Evolutionary conservation across 1,140 invertebrate species (phyloP), one percentile per base, ranked within the genome.

Genomic region (Eueides isabella): DNA sequence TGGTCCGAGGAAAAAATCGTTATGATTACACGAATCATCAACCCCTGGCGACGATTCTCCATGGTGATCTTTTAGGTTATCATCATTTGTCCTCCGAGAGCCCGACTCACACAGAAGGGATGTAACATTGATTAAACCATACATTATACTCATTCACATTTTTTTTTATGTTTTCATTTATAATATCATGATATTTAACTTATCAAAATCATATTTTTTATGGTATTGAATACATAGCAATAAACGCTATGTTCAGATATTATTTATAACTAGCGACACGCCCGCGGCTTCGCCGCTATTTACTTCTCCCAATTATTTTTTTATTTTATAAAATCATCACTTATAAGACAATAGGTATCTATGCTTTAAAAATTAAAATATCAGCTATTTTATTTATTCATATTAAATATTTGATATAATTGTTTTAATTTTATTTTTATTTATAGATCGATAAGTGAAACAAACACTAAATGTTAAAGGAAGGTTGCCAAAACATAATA

Each of bases 11-110:
- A 80, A 89, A 89, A 86, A 87, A 84, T 76, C 82, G 81, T 85
- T 81, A 85, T 83, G 80, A 91, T 91, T 89, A 90, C 86, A 87
- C 84, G 85, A 88, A 81, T 82, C 82, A 87, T 89, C 91, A 88
- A 89, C 89, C 89, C 91, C 80, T 79, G 77, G 67, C 78, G 73
- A 31, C 70, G 85, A 90, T 92, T 92, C 82, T 85, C 76, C 76
- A 90, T 84, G 91, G 87, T 68, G 76, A 83, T 82, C 85, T 86
- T 82, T 74, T 67, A 74, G 72, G 78, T 80, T 79, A 86, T 86
- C 85, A 88, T 85, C 86, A 86, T 88, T 85, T 86, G 82, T 77
- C 82, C 85, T 82, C 71, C 67, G n/a, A 30, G 23, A n/a, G n/a
- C n/a, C n/a, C n/a, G n/a, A n/a, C n/a, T 1, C n/a, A 30, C 67